Evolutionary conservation across 2,888 invertebrate species (phyloP).

Genomic region (Amphimallon solstitiale): DNA sequence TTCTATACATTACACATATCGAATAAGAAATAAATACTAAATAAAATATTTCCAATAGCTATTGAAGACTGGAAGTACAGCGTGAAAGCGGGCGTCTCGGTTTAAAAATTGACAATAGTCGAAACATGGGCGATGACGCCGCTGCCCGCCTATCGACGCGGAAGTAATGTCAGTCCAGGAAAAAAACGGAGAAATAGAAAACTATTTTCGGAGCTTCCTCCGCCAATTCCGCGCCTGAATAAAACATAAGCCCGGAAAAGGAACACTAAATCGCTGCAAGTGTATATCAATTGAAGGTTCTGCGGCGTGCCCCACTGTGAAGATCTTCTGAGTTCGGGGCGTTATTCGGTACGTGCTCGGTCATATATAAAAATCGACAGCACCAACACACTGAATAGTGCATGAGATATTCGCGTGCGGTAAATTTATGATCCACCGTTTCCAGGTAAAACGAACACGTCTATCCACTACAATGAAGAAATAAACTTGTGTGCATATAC

Average conservation of each 20-base stretch:
- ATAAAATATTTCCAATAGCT: no score
- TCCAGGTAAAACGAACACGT: neutral
- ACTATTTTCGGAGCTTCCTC: neutral
- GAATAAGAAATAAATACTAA: no score
- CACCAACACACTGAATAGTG: slow-evolving; percentile 27
- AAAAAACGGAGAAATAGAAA: slow-evolving; percentile 5
- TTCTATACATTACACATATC: no score
- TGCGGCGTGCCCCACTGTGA: neutral
- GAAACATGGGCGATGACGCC: neutral
- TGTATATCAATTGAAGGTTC: slow-evolving; percentile 32
- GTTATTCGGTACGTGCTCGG: slow-evolving; percentile 20
- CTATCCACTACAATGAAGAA: no score
- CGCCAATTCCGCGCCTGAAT: slow-evolving; percentile 29
- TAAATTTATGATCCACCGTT: slow-evolving; percentile 20
- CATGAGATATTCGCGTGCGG: slow-evolving; percentile 24
- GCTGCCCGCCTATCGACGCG: slow-evolving; percentile 1
- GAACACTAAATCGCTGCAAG: slow-evolving; percentile 33
- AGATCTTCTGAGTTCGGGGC: neutral
- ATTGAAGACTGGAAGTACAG: no score
- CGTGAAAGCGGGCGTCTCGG: neutral
- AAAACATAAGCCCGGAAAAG: slow-evolving; percentile 32
- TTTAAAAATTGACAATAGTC: slow-evolving; percentile 22
- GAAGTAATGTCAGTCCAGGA: neutral
- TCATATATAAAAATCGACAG: slow-evolving; percentile 27
- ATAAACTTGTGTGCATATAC: no score